Evolutionary conservation across 2,888 invertebrate genomes (phyloP), one percentile per base, ranked within the genome.

Genomic region (Tachina grossa): DNA sequence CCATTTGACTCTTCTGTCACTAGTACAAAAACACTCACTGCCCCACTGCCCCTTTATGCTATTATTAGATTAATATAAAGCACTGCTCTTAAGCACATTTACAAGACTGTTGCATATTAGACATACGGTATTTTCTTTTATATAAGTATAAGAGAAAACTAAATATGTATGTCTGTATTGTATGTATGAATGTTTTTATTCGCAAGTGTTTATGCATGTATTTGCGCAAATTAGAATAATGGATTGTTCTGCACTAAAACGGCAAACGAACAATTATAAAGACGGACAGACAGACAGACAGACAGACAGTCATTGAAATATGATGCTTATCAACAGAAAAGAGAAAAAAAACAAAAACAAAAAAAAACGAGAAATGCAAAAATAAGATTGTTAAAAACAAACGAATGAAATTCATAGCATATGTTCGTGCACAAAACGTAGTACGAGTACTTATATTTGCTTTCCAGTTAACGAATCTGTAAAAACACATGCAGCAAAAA

Each of bases 251-350:
- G 16, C 22, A 75, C 43, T 55, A 75, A 41, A 79, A 75, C 49
- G 66, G 47, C 22, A 74, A 51, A 47, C 14, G 51, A 77, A 69
- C 69, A 65, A 19, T 69, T 61, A 59, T 59, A 51, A 19, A 45
- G 43, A 75, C 53, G 53, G 59, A 72, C 72, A 31, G 10, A 55
- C 47, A 61, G 41, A 78, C 63, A 74, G 39, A 63, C 41, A 53
- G 71, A 65, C 81, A 55, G 81, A 75, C 53, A 65, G 19, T 13
- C 41, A 75, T 75, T 78, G 81, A 84, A 81, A 84, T 84, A 84
- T 84, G 84, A 77, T 74, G 81, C 84, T 85, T 81, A 85, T 85
- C 84, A 85, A 55, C 53, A 81, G 53, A 63, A 77, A 59, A 77
- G 31, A 59, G 51, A 65, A 72, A 49, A 65, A 72, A 49, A 69